Percentiles rank a stretch among this genome's conserved stretches.
These are phyloP conservation scores for Epizoanthus illoricatus DNA, from an alignment of 92 coral and sea anemone species.

Conservation along the genomic window DNA sequence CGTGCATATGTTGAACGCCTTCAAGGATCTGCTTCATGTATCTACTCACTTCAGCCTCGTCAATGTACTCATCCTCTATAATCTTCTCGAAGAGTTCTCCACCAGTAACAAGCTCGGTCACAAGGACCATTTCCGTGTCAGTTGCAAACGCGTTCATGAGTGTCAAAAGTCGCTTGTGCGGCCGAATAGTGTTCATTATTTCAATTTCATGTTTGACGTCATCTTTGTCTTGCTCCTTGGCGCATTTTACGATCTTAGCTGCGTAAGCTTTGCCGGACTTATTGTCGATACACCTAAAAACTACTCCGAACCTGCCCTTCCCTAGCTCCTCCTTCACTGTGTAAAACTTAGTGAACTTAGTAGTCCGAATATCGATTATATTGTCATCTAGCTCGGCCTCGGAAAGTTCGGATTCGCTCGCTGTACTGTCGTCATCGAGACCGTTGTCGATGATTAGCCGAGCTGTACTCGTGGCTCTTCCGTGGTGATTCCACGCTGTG, in stretches of 20 bases:
- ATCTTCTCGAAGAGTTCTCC: conserved; percentile 98
- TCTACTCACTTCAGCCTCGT: conserved; percentile 86
- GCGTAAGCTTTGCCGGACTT: conserved; percentile 84
- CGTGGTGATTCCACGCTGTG: conserved; percentile 85
- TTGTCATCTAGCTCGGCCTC: conserved; percentile 67
- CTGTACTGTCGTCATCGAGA: conserved; percentile 74
- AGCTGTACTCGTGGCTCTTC: conserved; percentile 86
- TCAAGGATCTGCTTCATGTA: conserved; percentile 95
- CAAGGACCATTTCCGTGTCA: conserved; percentile 90
- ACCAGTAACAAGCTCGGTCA: conserved; percentile 92
- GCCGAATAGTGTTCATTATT: conserved; percentile 75
- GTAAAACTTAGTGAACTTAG: conserved; percentile 74
- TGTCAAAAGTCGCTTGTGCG: conserved; percentile 80
- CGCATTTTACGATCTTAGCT: conserved; percentile 89
- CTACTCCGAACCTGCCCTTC: conserved; percentile 97
- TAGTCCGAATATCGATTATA: conserved; percentile 58
- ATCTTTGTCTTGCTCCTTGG: conserved; percentile 66
- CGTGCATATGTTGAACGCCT: conserved; percentile 93
- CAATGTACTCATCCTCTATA: conserved; percentile 92
- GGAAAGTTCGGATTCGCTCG: conserved; percentile 75
- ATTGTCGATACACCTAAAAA: conserved; percentile 85
- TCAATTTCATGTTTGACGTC: conserved; percentile 91
- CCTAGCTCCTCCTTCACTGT: conserved; percentile 93
- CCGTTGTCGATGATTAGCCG: conserved; percentile 75
- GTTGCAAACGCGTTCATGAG: conserved; percentile 85